A percentile compares a stretch with the other conserved stretches of the same genome.
Conservation (phyloP, 1,140 invertebrate species). For the Drosophila sp. region DNA sequence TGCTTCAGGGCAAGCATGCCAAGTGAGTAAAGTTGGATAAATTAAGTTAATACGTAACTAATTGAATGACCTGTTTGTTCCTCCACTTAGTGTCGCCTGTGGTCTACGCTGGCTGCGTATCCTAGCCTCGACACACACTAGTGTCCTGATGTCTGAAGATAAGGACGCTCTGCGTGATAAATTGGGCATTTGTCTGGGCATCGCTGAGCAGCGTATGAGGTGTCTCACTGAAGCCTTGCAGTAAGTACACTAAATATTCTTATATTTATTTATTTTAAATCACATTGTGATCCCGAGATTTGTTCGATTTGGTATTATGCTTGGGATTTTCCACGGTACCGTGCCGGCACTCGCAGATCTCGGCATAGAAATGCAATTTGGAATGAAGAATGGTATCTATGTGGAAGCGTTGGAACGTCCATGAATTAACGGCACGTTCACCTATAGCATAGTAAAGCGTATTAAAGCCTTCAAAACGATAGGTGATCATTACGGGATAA, state of each 20-base stretch:
- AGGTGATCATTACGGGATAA: constrained; percentile 73
- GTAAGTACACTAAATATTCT: constrained; percentile 47
- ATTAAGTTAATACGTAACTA: neutral
- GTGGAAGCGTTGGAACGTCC: constrained; percentile 62
- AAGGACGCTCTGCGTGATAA: constrained; percentile 73
- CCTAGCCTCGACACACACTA: constrained; percentile 86
- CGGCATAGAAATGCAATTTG: constrained; percentile 63
- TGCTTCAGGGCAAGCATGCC: constrained; percentile 86
- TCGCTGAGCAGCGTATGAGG: constrained; percentile 85
- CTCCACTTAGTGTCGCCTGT: constrained; percentile 84
- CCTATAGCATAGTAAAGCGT: constrained; percentile 66
- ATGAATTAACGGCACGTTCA: constrained; percentile 26
- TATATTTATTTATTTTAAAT: neutral
- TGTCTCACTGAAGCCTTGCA: constrained; percentile 83
- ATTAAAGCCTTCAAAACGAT: constrained; percentile 68
- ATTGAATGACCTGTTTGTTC: neutral
- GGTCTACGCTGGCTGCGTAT: constrained; percentile 86
- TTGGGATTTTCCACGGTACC: constrained; percentile 56
- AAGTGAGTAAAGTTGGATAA: constrained; percentile 83
- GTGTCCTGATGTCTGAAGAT: constrained; percentile 85
- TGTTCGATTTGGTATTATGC: constrained; percentile 29
- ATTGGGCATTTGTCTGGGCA: constrained; percentile 85
- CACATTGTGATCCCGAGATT: neutral
- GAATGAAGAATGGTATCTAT: constrained; percentile 69
- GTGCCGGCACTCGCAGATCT: constrained; percentile 61